Conservation (phyloP, 2,797 vertebrate genomes). For the Scolopax rusticola region DNA sequence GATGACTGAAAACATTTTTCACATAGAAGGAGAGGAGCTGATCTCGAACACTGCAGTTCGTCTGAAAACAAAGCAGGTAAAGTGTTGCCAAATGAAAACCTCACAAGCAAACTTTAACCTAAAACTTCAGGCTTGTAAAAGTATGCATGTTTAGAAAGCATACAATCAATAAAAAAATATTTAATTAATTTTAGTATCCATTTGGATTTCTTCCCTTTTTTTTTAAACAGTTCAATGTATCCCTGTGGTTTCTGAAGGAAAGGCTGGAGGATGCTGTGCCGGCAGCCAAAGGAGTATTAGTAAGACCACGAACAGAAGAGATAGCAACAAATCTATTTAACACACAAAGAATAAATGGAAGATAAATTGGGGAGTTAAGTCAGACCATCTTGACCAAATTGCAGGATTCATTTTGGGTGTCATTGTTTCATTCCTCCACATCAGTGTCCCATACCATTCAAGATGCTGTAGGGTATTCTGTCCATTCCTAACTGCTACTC, state of each 20-base stretch:
- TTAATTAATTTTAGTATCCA: neutral
- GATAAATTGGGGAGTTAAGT: neutral
- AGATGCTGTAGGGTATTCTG: fast-evolving
- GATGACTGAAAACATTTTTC: conserved; percentile 69
- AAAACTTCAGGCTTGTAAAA: neutral
- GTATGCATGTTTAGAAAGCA: neutral
- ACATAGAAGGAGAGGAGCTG: conserved; percentile 78
- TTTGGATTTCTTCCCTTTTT: neutral
- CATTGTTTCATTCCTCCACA: neutral
- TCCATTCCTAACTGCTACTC: neutral
- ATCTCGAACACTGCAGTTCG: conserved; percentile 72
- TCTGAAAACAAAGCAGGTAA: conserved; percentile 60
- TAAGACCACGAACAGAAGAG: neutral
- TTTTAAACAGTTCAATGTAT: neutral
- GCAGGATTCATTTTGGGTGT: neutral
- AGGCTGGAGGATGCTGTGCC: neutral
- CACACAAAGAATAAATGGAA: neutral
- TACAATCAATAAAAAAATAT: neutral
- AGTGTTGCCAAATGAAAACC: neutral
- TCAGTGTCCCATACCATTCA: neutral
- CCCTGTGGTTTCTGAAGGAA: neutral
- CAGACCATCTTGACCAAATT: neutral
- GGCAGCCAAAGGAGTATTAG: neutral
- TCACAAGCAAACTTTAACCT: neutral
- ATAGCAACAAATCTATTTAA: neutral